These are phyloP conservation scores for Amiota mariae DNA, from an alignment of 2,888 invertebrate genomes.

Conservation along the genomic window DNA sequence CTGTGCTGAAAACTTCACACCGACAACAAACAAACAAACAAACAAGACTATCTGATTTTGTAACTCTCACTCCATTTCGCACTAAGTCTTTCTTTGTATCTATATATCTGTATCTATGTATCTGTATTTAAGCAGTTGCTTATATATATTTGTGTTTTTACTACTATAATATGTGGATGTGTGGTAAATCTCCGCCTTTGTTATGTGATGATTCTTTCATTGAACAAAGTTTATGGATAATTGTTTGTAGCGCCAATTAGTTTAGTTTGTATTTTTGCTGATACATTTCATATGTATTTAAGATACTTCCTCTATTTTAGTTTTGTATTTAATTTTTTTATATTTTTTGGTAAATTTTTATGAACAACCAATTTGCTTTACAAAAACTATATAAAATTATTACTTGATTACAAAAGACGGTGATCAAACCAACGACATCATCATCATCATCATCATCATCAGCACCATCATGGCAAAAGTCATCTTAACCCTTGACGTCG, in stretches of 20 bases:
- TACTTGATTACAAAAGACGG: no score
- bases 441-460: no score
- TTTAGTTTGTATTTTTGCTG: constrained; percentile 4
- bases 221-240: no score
- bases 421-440: no score
- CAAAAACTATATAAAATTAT: not conserved
- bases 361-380: not conserved
- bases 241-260: constrained; percentile 11
- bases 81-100: not conserved
- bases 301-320: not conserved
- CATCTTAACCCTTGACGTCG: not conserved
- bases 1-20: constrained; percentile 10
- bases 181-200: constrained; percentile 14
- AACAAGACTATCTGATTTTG: not conserved
- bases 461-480: not conserved
- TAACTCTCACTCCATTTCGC: no score
- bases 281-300: not conserved
- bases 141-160: not conserved
- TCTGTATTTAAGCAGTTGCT: not conserved
- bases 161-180: not conserved
- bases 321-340: no score
- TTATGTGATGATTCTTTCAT: not conserved
- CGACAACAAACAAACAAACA: not conserved
- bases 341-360: not conserved
- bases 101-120: not conserved